Evolutionary conservation across 2,888 invertebrate genomes (phyloP), one percentile per base, ranked within the genome.

Genomic region (Acanthosoma haemorrhoidale): DNA sequence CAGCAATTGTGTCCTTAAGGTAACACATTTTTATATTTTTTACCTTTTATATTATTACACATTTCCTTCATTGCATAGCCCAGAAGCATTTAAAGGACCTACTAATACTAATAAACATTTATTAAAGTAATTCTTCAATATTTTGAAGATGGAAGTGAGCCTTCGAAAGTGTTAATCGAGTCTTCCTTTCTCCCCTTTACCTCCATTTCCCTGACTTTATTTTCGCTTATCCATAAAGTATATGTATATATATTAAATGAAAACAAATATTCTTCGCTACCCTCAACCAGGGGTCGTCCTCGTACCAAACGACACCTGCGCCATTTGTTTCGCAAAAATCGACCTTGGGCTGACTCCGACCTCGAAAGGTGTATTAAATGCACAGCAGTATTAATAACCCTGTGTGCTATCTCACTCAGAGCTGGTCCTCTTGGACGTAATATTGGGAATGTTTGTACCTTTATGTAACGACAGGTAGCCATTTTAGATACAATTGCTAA

Each of bases 1-100:
- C 85, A 96, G 96, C 82, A 98, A 99, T 84, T 99, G 98, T 84
- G 94, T 97, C 79, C 87, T 99, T 76, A 98, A 97, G 86, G 89
- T 89, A 79, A 78, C 11, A 9, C 16, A 59, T 59, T 18, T 4
- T 43, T 15, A 43, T 16, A 18, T 43, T 43, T 16, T 43, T 43
- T 16, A 43, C 4, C 18, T 38, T n/a, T 3, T 4, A n/a, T 21
- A 21, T 21, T 5, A 4, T 16, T 2, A n/a, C n/a, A n/a, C n/a
- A n/a, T n/a, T n/a, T n/a, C n/a, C n/a, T n/a, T n/a, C n/a, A n/a
- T n/a, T n/a, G n/a, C n/a, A n/a, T n/a, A n/a, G n/a, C n/a, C n/a
- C n/a, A n/a, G n/a, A n/a, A n/a, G n/a, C n/a, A n/a, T n/a, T n/a
- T n/a, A n/a, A n/a, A n/a, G n/a, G n/a, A n/a, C n/a, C n/a, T n/a